Evolutionary conservation across 1,140 invertebrate genomes (phyloP).

Genomic region (Teleopsis dalmanni): DNA sequence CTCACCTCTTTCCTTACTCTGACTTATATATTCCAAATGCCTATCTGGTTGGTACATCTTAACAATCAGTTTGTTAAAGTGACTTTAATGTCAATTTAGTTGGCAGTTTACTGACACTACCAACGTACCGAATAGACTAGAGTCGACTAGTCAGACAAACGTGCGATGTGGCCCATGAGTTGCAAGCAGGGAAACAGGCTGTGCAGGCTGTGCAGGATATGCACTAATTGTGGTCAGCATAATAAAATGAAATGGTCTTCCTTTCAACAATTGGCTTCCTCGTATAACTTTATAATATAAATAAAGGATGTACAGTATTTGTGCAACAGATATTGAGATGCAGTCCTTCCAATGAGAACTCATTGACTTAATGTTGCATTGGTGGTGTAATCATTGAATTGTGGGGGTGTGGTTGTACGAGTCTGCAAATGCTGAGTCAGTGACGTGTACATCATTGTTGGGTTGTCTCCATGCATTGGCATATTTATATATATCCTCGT

Average conservation of each 20-base stretch:
- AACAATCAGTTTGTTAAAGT: background rate
- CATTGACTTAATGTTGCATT: no score
- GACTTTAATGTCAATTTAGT: slow-evolving; percentile 39
- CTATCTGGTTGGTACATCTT: background rate
- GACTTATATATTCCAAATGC: background rate
- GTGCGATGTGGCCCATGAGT: slow-evolving; percentile 14
- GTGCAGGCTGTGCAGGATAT: slow-evolving; percentile 18
- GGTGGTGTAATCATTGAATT: no score
- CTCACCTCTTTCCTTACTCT: background rate
- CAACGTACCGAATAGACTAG: slow-evolving; percentile 24
- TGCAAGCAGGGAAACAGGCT: background rate
- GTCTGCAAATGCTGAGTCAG: no score
- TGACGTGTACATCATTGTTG: no score
- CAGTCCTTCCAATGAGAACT: no score
- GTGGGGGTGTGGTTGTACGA: no score
- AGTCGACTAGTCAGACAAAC: slow-evolving; percentile 16
- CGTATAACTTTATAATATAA: background rate
- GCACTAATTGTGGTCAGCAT: slow-evolving; percentile 42
- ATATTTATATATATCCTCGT: no score
- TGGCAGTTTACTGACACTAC: slow-evolving; percentile 39
- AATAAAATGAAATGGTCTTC: slow-evolving; percentile 44
- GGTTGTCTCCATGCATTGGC: no score
- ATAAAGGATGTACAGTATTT: background rate
- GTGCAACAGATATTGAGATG: no score
- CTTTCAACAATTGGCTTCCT: slow-evolving; percentile 34